Evolutionary conservation across 2,888 invertebrate species (phyloP), one percentile per base, ranked within the genome.

Genomic region (Epinotia demarniana): DNA sequence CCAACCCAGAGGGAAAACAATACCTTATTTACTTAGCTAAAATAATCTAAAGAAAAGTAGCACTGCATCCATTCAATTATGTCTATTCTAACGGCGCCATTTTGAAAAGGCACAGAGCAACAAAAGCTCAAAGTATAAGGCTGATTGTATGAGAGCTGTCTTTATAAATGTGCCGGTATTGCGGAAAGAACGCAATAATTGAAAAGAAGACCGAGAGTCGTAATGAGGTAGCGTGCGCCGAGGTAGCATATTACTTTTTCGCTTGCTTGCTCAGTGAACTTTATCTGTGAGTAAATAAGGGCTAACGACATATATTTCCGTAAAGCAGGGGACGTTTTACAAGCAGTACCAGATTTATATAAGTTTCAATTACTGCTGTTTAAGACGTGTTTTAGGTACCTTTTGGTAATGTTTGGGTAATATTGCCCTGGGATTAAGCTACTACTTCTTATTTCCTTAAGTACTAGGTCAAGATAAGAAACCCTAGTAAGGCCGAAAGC

Each of bases 261-360:
- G 73, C 78, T 80, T 83, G 86, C 86, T 84, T 86, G 86, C 84
- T 84, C 80, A 77, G 77, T 83, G 84, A 80, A 77, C 66, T 78
- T 78, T 77, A 80, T 82, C 80, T 78, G 80, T 80, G 82, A 83
- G 85, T 82, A 82, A 81, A 78, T 78, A 80, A 78, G 76, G 77
- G 81, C 79, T 55, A 58, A 43, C 64, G 68, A 60, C 53, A 27
- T 6, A 1, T n/a, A 78, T 80, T 82, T 80, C 79, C 81, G 75
- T 76, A 75, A 80, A 81, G 81, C 80, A 79, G 81, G 80, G 78
- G 79, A 81, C 78, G 79, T 80, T 81, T 81, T 66, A 53, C 46
- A 53, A 53, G 23, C 80, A 82, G 81, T 82, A 81, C 84, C 86
- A 85, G 85, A 88, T 88, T 87, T 86, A 79, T 83, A 83, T 90